A percentile compares a stretch with the other conserved stretches of the same genome.
Conservation (phyloP, 2,888 invertebrate genomes). For the Eristalinus sepulchralis region DNA sequence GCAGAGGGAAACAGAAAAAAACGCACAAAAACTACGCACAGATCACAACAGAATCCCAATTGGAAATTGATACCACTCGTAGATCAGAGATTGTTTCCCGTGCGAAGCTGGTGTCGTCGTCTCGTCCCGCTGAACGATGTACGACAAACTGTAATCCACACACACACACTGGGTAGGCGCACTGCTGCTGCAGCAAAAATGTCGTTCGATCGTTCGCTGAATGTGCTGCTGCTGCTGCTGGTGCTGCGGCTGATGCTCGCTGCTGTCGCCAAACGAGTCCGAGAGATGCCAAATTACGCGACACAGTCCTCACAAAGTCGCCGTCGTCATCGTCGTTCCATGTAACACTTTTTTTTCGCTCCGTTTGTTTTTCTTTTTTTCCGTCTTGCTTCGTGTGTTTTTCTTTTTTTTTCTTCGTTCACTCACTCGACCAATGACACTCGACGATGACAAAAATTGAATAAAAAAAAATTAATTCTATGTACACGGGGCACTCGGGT, state of each 20-base stretch:
- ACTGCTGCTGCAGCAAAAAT: conserved; percentile 25
- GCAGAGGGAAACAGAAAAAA: background rate
- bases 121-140: conserved; percentile 10
- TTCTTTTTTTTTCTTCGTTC: conserved; percentile 31
- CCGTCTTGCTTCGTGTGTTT: background rate
- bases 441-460: conserved; percentile 79
- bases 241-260: conserved; percentile 39
- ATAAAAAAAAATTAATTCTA: conserved; percentile 60
- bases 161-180: conserved; percentile 19
- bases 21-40: background rate
- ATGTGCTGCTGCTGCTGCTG: conserved; percentile 46
- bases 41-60: conserved; percentile 48
- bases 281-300: conserved; percentile 69
- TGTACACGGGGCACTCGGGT: conserved; percentile 50
- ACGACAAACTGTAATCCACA: conserved; percentile 31
- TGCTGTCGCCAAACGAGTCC: conserved; percentile 68
- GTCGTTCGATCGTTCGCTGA: conserved; percentile 12
- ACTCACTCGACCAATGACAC: conserved; percentile 79
- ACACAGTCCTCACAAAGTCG: conserved; percentile 56
- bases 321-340: conserved; percentile 52
- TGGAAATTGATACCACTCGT: conserved; percentile 23
- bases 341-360: conserved; percentile 35
- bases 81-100: background rate
- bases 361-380: conserved; percentile 21
- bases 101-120: conserved; percentile 5